These are phyloP conservation scores for Lepilemur ruficaudatus DNA, from an alignment of 2,797 vertebrate genomes.

Conservation along the genomic window DNA sequence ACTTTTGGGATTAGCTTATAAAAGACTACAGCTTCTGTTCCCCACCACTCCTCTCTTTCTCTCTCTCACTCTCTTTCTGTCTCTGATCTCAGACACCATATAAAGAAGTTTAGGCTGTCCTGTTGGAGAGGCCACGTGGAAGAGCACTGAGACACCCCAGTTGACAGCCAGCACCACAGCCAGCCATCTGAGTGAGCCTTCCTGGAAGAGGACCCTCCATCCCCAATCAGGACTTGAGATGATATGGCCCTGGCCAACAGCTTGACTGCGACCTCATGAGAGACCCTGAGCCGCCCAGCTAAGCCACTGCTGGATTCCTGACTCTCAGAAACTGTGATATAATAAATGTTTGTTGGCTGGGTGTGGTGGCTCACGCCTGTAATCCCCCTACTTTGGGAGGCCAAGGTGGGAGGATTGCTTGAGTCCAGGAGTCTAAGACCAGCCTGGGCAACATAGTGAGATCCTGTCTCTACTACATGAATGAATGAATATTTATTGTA, in stretches of 20 bases:
- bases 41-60: neutral
- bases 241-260: neutral
- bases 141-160: neutral
- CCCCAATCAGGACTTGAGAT: neutral
- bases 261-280: neutral
- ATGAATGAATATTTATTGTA: neutral
- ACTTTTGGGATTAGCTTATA: conserved; percentile 10
- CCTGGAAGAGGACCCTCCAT: neutral
- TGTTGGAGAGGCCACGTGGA: neutral
- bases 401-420: neutral
- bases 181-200: neutral
- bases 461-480: neutral
- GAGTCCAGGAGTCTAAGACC: neutral
- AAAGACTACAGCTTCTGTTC: neutral
- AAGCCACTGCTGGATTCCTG: neutral
- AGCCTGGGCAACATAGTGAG: neutral
- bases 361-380: neutral
- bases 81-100: neutral
- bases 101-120: neutral
- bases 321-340: neutral
- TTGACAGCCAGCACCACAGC: neutral
- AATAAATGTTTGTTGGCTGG: neutral
- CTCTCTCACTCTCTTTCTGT: neutral
- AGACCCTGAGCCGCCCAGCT: neutral
- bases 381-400: neutral